phyloP scores from a whole-genome alignment of 1,140 invertebrate genomes.

The Drosophila ogumai region DNA sequence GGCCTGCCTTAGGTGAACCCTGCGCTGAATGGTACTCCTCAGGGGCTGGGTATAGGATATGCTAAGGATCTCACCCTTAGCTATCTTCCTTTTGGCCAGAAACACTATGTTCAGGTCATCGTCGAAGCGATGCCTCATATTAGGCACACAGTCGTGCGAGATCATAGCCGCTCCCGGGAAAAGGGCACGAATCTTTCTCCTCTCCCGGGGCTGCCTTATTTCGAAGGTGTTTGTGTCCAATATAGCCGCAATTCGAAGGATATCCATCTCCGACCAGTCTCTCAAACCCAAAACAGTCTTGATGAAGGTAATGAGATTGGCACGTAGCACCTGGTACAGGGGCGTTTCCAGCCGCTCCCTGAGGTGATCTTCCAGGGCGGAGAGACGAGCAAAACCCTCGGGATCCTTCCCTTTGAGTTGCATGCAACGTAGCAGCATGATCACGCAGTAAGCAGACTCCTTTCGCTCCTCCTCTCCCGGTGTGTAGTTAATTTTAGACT shows the following conservation, averaged over 20 bases:
- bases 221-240: slow-evolving; percentile 89
- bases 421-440: slow-evolving; percentile 88
- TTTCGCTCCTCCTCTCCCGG: slow-evolving; percentile 82
- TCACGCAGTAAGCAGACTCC: slow-evolving; percentile 87
- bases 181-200: slow-evolving; percentile 86
- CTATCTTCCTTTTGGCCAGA: slow-evolving; percentile 87
- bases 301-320: slow-evolving; percentile 88
- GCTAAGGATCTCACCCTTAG: slow-evolving; percentile 88
- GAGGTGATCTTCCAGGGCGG: slow-evolving; percentile 87
- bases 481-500: slow-evolving; percentile 85
- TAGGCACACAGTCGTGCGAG: slow-evolving; percentile 88
- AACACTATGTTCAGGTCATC: slow-evolving; percentile 86
- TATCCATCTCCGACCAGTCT: slow-evolving; percentile 86
- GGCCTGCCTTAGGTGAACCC: slow-evolving; percentile 87
- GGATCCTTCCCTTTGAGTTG: slow-evolving; percentile 86
- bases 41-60: slow-evolving; percentile 89
- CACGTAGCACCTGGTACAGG: slow-evolving; percentile 86
- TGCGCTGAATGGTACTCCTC: slow-evolving; percentile 88
- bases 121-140: slow-evolving; percentile 88
- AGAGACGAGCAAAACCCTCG: slow-evolving; percentile 86
- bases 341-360: slow-evolving; percentile 87
- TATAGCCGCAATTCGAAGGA: slow-evolving; percentile 88
- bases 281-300: slow-evolving; percentile 86
- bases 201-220: slow-evolving; percentile 85
- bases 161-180: slow-evolving; percentile 88